These are phyloP conservation scores for Antheraea assamensis DNA, from an alignment of 2,888 invertebrate species.

Conservation along the genomic window DNA sequence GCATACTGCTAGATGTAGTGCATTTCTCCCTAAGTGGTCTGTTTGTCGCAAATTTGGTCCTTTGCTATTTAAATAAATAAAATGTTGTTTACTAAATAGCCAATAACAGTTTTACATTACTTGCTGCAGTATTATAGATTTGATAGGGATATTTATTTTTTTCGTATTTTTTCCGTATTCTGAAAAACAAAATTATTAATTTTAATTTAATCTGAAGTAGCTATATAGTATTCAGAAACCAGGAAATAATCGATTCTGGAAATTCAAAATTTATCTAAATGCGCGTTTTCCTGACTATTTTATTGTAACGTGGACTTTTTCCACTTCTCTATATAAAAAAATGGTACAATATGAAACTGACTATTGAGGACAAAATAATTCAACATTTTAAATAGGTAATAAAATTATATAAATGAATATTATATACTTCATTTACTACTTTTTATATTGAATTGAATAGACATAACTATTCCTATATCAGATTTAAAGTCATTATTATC, in stretches of 20 bases:
- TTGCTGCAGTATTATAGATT: background rate
- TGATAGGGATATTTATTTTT: background rate
- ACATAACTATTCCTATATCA: no score
- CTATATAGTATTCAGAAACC: background rate
- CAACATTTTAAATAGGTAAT: no score
- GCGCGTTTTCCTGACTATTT: background rate
- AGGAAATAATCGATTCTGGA: background rate
- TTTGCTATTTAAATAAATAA: conserved; percentile 36
- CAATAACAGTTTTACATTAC: background rate
- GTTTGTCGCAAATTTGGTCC: conserved; percentile 51
- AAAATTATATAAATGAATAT: no score
- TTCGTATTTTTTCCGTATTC: background rate
- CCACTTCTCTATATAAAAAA: no score
- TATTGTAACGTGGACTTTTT: background rate
- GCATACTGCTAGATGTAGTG: conserved; percentile 66
- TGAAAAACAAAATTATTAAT: background rate
- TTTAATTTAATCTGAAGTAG: background rate
- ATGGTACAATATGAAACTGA: no score
- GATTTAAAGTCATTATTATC: no score
- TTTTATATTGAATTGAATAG: no score
- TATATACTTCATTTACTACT: no score
- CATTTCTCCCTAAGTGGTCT: conserved; percentile 65
- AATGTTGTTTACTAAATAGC: background rate
- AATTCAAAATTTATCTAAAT: no score
- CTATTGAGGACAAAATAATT: no score